Evolutionary conservation across 2,888 invertebrate species (phyloP).

Genomic region (Nemoura dubitans): DNA sequence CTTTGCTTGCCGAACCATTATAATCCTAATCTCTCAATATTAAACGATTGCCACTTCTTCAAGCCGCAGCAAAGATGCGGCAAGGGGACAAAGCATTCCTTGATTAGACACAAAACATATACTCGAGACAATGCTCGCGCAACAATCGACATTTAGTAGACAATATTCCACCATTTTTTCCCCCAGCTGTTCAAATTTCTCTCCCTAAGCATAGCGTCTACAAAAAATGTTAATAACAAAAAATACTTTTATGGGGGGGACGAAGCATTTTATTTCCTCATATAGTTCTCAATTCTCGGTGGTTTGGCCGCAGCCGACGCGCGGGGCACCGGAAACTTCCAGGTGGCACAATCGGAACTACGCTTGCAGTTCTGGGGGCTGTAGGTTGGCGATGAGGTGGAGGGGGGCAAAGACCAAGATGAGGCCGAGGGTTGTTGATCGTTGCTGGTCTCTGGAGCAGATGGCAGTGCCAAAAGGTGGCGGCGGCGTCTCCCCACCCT

Average conservation of each 20-base stretch:
- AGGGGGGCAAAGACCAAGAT: conserved; percentile 35
- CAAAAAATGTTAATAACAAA: conserved; percentile 14
- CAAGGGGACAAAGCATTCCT: neutral
- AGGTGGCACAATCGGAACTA: conserved; percentile 19
- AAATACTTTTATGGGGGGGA: neutral
- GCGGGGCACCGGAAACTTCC: neutral
- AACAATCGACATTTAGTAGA: conserved; percentile 30
- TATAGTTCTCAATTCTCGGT: neutral
- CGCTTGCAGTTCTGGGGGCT: neutral
- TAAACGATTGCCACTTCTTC: neutral
- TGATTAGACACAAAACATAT: neutral
- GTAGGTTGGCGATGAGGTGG: neutral
- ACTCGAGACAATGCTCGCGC: neutral
- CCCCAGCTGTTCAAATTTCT: conserved; percentile 35
- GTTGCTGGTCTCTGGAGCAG: conserved; percentile 16
- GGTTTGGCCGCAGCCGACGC: neutral
- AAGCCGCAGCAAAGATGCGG: neutral
- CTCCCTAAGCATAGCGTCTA: neutral
- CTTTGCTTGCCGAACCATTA: neutral
- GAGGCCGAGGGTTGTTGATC: conserved; percentile 32
- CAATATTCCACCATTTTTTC: conserved; percentile 18
- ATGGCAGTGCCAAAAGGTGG: conserved; percentile 37
- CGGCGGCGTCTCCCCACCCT: conserved; percentile 15
- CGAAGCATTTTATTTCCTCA: neutral
- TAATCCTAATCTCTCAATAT: neutral